These are phyloP conservation scores for Scaptomyza parva DNA, from an alignment of 2,888 invertebrate genomes.

Conservation along the genomic window DNA sequence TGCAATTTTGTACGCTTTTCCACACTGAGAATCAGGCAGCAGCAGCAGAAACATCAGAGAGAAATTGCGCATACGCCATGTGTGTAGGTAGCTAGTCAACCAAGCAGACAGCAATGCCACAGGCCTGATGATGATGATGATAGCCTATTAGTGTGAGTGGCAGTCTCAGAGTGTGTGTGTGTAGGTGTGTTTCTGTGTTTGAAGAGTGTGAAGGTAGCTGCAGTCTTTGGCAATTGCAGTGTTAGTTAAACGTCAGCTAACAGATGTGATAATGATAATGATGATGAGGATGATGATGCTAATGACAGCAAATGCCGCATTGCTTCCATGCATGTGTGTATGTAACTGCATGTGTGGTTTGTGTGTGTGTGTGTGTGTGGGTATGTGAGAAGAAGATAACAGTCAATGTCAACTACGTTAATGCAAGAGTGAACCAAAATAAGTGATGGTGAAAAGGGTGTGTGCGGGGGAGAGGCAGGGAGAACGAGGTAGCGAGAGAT, in stretches of 20 bases:
- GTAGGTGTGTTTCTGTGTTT: slow-evolving; percentile 23
- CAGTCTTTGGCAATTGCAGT: slow-evolving; percentile 61
- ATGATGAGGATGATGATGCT: slow-evolving; percentile 21
- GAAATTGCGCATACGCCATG: slow-evolving; percentile 47
- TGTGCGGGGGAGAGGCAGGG: too few species aligned
- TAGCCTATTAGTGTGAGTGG: slow-evolving; percentile 49
- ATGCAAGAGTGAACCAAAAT: background rate
- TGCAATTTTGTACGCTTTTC: slow-evolving; percentile 52
- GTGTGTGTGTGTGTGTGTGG: background rate
- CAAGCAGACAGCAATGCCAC: slow-evolving; percentile 3
- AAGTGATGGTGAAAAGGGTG: too few species aligned
- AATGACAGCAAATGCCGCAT: background rate
- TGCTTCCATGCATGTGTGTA: background rate
- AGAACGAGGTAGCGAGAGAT: too few species aligned
- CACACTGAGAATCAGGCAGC: too few species aligned
- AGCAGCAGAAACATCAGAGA: slow-evolving; percentile 39
- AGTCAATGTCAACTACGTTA: background rate
- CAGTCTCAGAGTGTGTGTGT: slow-evolving; percentile 12
- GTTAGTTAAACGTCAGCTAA: slow-evolving; percentile 39
- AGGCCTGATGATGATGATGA: slow-evolving; percentile 42
- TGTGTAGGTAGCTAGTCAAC: background rate
- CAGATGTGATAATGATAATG: slow-evolving; percentile 28
- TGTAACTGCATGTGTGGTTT: background rate
- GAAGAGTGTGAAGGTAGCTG: too few species aligned
- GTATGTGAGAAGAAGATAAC: background rate